Evolutionary conservation across 2,113 vertebrate species (phyloP).

Genomic region (Scatophagus argus): DNA sequence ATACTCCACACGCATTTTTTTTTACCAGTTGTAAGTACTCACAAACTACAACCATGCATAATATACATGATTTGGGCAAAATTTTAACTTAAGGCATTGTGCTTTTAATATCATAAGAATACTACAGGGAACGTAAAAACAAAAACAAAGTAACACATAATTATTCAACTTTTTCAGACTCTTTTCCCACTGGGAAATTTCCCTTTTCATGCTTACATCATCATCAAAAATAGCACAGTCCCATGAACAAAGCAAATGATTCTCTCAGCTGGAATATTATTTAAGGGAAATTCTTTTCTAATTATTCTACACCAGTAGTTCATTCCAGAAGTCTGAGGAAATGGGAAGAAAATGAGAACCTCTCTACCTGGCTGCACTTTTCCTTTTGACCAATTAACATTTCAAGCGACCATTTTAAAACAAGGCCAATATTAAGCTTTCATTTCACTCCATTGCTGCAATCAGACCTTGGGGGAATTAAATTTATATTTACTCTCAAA

Average conservation of each 20-base stretch:
- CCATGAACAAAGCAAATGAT: slow-evolving; percentile 24
- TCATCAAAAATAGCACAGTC: slow-evolving; percentile 29
- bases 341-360: neutral
- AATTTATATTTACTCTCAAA: neutral
- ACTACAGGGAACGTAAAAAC: neutral
- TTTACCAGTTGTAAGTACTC: neutral
- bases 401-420: neutral
- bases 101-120: slow-evolving; percentile 2
- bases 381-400: neutral
- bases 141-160: slow-evolving; percentile 20
- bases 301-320: neutral
- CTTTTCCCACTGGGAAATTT: slow-evolving; percentile 24
- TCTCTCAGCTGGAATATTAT: slow-evolving; percentile 25
- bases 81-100: neutral
- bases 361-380: too few relatives aligned
- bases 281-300: neutral
- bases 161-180: slow-evolving; percentile 23
- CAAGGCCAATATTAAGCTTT: neutral
- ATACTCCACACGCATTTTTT: neutral
- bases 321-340: neutral
- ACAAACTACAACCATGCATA: neutral
- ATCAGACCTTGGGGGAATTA: neutral
- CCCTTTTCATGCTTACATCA: slow-evolving; percentile 22
- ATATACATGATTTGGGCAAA: neutral
- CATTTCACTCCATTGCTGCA: neutral